A percentile compares a stretch with the other conserved stretches of the same genome.
Conservation (phyloP, 2,888 invertebrate genomes). For the Lasioglossum pauxillum region DNA sequence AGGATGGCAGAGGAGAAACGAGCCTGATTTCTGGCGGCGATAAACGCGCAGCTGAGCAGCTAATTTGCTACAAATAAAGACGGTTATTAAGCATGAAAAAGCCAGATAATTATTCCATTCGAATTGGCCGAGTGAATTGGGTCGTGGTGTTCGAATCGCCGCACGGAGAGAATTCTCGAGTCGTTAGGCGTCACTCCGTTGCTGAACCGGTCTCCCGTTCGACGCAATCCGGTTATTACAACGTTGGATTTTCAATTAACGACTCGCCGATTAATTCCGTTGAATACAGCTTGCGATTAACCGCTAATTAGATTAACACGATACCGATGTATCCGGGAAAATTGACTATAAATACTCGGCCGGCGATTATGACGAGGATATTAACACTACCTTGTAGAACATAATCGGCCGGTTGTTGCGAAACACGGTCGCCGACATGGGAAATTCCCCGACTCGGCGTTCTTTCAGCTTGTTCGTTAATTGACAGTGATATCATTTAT, state of each 20-base stretch:
- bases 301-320: conserved; percentile 30
- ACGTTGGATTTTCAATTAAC: conserved; percentile 35
- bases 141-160: conserved; percentile 4
- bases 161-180: conserved; percentile 2
- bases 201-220: conserved; percentile 23
- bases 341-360: conserved; percentile 37
- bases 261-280: conserved; percentile 24
- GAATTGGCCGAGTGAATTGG: conserved; percentile 26
- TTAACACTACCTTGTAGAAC: not conserved
- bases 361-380: not conserved
- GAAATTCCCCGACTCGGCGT: not conserved
- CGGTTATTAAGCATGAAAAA: conserved; percentile 19
- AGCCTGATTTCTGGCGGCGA: conserved; percentile 19
- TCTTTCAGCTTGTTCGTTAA: not conserved
- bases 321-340: not conserved
- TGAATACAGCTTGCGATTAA: conserved; percentile 12
- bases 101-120: conserved; percentile 21
- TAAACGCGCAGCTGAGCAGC: conserved; percentile 1
- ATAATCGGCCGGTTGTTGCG: not conserved
- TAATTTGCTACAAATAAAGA: conserved; percentile 15
- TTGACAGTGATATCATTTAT: not conserved
- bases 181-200: conserved; percentile 25
- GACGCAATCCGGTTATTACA: conserved; percentile 17
- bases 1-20: conserved; percentile 8
- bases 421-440: not conserved